These are phyloP conservation scores for Amblyraja radiata DNA, from an alignment of 2,797 vertebrate species.

Conservation along the genomic window DNA sequence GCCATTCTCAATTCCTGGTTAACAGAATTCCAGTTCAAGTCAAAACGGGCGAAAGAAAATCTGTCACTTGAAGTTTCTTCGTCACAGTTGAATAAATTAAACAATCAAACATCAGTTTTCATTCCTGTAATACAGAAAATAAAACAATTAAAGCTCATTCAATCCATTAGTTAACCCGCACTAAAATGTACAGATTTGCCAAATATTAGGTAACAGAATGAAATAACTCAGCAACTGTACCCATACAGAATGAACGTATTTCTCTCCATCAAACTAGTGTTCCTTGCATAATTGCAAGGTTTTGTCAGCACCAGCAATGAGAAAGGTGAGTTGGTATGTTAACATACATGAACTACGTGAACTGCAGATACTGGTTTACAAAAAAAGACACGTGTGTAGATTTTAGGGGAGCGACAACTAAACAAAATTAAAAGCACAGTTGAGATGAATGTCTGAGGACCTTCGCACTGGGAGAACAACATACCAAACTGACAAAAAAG, in stretches of 20 bases:
- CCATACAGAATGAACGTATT: background rate
- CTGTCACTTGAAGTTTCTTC: background rate
- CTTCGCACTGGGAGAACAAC: too few relatives aligned
- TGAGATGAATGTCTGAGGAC: too few relatives aligned
- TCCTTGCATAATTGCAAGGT: background rate
- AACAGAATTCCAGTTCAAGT: slow-evolving; percentile 17
- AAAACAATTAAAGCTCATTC: background rate
- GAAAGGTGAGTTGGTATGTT: background rate
- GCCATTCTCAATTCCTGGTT: slow-evolving; percentile 64
- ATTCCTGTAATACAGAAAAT: slow-evolving; percentile 29
- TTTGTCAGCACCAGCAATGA: background rate
- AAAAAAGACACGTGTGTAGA: too few relatives aligned
- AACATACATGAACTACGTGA: too few relatives aligned
- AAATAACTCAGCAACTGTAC: background rate
- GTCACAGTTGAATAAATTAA: background rate
- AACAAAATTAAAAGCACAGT: too few relatives aligned
- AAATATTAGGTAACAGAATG: background rate
- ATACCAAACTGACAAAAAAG: too few relatives aligned
- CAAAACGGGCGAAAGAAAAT: background rate
- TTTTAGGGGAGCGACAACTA: too few relatives aligned
- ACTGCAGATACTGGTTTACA: too few relatives aligned
- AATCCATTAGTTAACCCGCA: background rate
- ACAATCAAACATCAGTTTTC: background rate
- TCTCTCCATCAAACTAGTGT: background rate
- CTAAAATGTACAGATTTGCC: background rate